phyloP scores from a whole-genome alignment of 2,797 vertebrate species.

The Lacerta agilis region DNA sequence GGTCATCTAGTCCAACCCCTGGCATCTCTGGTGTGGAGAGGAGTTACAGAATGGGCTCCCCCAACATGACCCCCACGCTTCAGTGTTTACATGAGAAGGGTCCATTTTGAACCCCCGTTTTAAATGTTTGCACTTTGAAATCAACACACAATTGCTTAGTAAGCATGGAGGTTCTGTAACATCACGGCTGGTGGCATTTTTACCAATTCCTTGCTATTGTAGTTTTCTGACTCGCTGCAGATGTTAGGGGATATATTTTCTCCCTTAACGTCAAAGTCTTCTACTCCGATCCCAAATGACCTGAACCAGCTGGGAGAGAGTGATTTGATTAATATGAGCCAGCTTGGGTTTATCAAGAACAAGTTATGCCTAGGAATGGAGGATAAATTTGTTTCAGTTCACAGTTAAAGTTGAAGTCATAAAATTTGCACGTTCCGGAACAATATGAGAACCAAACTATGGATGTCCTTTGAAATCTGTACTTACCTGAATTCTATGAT shows the following conservation, averaged over 20 bases:
- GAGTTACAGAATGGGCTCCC: neutral
- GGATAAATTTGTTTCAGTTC: too few relatives aligned
- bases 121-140: neutral
- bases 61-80: neutral
- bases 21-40: neutral
- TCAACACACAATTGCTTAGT: neutral
- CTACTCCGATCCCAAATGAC: neutral
- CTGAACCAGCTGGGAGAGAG: neutral
- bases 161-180: neutral
- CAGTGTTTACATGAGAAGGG: neutral
- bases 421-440: too few relatives aligned
- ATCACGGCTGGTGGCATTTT: neutral
- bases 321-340: neutral
- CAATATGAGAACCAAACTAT: too few relatives aligned
- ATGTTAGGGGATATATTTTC: neutral
- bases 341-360: too few relatives aligned
- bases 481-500: too few relatives aligned
- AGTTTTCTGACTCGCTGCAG: too few relatives aligned
- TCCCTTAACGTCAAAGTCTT: neutral
- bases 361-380: too few relatives aligned
- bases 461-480: too few relatives aligned
- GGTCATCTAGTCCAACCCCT: too few relatives aligned
- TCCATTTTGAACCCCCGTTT: neutral
- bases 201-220: neutral
- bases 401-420: too few relatives aligned